Evolutionary conservation across 2,113 vertebrate genomes (phyloP).

Genomic region (Lasiurus borealis): DNA sequence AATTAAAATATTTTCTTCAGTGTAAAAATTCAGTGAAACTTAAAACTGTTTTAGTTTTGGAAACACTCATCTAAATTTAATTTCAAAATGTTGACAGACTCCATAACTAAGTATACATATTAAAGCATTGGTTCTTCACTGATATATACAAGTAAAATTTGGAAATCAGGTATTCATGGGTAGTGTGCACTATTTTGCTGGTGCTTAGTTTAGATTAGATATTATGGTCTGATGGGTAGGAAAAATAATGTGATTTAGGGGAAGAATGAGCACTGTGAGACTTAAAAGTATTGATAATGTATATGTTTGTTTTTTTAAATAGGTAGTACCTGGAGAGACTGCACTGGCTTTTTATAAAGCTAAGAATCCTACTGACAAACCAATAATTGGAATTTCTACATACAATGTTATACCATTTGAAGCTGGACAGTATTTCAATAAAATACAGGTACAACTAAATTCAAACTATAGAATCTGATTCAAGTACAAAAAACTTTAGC

Average conservation of each 20-base stretch:
- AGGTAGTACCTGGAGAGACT: conserved; percentile 98
- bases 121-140: conserved; percentile 6
- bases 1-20: background rate
- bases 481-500: conserved; percentile 11
- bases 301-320: conserved; percentile 57
- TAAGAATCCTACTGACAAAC: conserved; percentile 95
- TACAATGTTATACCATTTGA: conserved; percentile 98
- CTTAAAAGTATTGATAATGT: background rate
- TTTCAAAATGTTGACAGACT: conserved; percentile 29
- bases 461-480: background rate
- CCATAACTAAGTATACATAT: background rate
- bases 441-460: conserved; percentile 94
- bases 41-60: conserved; percentile 5
- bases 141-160: background rate
- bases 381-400: conserved; percentile 97
- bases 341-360: conserved; percentile 97
- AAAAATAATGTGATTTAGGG: background rate
- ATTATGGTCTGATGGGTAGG: background rate
- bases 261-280: background rate
- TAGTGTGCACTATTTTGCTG: conserved; percentile 44
- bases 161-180: conserved; percentile 38
- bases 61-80: background rate
- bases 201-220: conserved; percentile 18
- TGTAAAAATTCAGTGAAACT: background rate
- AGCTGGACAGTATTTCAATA: conserved; percentile 99